phyloP scores from a whole-genome alignment of 2,113 vertebrate species.

The Rhinoderma darwinii region DNA sequence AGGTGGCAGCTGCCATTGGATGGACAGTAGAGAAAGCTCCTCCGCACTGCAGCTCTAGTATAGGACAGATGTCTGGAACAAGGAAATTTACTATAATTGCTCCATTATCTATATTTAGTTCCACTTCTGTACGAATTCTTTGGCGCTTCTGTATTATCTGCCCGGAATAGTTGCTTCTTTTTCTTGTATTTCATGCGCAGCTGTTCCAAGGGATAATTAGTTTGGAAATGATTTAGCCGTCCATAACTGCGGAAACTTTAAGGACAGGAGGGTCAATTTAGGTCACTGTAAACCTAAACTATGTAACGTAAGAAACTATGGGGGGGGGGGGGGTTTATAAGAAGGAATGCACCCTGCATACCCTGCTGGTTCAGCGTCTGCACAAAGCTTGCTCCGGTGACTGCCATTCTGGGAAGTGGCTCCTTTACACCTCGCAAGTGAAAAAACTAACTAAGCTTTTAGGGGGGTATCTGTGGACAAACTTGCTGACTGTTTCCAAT shows the following conservation, averaged over 20 bases:
- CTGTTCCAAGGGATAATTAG: background rate
- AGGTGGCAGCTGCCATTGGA: background rate
- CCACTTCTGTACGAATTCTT: background rate
- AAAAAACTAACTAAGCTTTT: too few species aligned
- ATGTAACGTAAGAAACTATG: background rate
- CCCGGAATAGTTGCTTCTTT: background rate
- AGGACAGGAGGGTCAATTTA: background rate
- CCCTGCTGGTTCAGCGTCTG: background rate
- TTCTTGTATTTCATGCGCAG: background rate
- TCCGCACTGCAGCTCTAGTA: background rate
- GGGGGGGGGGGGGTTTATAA: background rate
- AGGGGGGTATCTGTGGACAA: too few species aligned
- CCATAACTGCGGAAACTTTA: background rate
- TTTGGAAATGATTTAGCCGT: background rate
- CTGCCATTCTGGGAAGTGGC: too few species aligned
- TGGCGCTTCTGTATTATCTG: conserved; percentile 5
- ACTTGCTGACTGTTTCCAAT: too few species aligned
- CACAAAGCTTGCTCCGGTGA: background rate
- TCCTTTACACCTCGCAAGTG: too few species aligned
- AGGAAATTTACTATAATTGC: background rate
- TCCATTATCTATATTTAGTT: conserved; percentile 37
- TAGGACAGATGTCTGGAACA: background rate
- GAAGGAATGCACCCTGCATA: background rate
- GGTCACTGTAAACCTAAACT: background rate
- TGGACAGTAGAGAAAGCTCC: background rate